A percentile compares a stretch with the other conserved stretches of the same genome.
phyloP scores from a whole-genome alignment of 2,797 vertebrate genomes.

The Clamator glandarius region DNA sequence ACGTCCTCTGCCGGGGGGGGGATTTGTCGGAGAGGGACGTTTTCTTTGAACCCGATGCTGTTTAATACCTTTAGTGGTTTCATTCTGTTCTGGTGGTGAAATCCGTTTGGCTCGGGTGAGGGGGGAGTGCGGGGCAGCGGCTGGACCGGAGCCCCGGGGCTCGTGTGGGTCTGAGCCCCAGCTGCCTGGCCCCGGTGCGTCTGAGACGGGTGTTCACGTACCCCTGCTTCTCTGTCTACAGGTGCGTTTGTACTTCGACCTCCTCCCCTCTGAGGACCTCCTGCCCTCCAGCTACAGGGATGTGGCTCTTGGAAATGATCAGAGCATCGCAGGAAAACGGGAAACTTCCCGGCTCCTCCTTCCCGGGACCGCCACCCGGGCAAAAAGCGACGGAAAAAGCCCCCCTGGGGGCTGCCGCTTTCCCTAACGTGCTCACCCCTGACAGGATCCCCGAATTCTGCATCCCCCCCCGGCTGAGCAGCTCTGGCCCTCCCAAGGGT shows the following conservation, averaged over 20 bases:
- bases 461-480: slow-evolving; percentile 87
- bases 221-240: not conserved
- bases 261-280: not conserved
- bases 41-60: fast-evolving
- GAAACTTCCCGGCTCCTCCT: not conserved
- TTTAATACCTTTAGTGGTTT: not conserved
- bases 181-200: not conserved
- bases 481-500: not conserved
- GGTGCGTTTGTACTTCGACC: not conserved
- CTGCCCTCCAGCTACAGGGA: not conserved
- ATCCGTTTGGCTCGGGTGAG: fast-evolving
- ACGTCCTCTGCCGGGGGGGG: not conserved
- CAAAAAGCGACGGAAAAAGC: not conserved
- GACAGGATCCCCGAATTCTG: slow-evolving; percentile 94
- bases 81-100: not conserved
- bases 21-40: fast-evolving
- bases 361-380: slow-evolving; percentile 23
- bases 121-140: not conserved
- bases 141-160: no score
- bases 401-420: slow-evolving; percentile 41
- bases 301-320: slow-evolving; percentile 75
- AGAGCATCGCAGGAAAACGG: slow-evolving; percentile 13
- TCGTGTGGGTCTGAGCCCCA: no score
- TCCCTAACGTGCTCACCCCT: slow-evolving; percentile 92
- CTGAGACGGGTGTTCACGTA: not conserved